These are phyloP conservation scores for Myotis davidii DNA, from an alignment of 2,113 vertebrate genomes.

Conservation along the genomic window DNA sequence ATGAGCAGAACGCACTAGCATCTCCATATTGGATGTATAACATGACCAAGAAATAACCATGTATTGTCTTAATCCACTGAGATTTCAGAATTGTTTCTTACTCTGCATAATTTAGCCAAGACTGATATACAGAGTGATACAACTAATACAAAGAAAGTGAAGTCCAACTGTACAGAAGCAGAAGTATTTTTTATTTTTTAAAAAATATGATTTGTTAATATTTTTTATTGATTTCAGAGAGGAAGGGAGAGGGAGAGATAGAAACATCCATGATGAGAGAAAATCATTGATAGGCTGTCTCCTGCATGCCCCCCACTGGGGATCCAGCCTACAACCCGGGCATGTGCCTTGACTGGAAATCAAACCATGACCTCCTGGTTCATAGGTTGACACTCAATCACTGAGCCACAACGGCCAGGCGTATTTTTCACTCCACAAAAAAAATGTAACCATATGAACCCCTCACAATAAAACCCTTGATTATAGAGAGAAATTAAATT, in stretches of 20 bases:
- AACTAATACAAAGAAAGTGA: background rate
- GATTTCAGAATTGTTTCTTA: background rate
- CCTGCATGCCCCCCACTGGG: too few species aligned
- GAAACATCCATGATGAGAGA: too few species aligned
- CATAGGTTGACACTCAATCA: too few species aligned
- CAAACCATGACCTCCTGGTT: too few species aligned
- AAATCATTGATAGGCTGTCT: too few species aligned
- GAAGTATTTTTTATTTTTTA: background rate
- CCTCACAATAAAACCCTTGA: background rate
- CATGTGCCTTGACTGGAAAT: too few species aligned
- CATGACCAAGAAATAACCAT: background rate
- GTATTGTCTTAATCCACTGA: background rate
- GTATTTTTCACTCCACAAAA: too few species aligned
- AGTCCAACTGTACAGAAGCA: background rate
- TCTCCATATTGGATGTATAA: background rate
- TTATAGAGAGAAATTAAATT: background rate
- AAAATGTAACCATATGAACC: background rate
- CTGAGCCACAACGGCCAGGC: too few species aligned
- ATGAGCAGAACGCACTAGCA: background rate
- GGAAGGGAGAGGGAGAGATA: too few species aligned
- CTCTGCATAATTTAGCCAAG: background rate
- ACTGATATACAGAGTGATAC: background rate
- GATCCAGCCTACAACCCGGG: too few species aligned
- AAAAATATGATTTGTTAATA: too few species aligned
- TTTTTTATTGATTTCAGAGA: too few species aligned